Percentiles rank a stretch among this genome's conserved stretches.
These are phyloP conservation scores for Acropora yongei DNA, from an alignment of 64 coral and sea anemone species.

Conservation along the genomic window DNA sequence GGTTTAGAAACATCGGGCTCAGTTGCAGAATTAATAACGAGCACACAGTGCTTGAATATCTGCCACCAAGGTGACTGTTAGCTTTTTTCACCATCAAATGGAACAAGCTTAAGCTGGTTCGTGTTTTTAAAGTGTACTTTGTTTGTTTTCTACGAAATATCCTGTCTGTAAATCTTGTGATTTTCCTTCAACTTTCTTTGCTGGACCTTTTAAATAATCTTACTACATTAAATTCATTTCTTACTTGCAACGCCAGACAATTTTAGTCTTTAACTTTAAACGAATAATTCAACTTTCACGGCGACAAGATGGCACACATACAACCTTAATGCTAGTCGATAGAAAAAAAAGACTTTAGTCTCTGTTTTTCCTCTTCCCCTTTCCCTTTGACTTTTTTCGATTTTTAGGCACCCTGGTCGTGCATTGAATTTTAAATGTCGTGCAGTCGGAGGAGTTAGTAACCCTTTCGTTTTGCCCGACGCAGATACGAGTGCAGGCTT, in stretches of 20 bases:
- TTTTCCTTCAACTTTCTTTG: neutral
- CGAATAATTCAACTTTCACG: neutral
- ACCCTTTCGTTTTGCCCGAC: slow-evolving; percentile 23
- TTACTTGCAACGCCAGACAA: neutral
- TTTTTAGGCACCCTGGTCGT: neutral
- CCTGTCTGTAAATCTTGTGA: neutral
- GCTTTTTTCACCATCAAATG: too few relatives aligned
- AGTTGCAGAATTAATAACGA: too few relatives aligned
- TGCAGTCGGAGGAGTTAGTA: neutral
- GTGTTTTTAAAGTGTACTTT: neutral
- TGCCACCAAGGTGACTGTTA: too few relatives aligned
- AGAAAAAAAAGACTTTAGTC: neutral
- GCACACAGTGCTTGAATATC: too few relatives aligned
- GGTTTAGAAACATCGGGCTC: too few relatives aligned
- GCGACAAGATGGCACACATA: neutral
- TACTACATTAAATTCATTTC: too few relatives aligned
- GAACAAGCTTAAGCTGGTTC: too few relatives aligned
- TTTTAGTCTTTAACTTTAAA: neutral
- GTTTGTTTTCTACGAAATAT: neutral
- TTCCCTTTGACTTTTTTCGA: neutral
- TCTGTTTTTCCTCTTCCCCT: neutral
- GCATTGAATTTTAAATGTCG: slow-evolving; percentile 11
- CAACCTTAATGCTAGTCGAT: neutral
- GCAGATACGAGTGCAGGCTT: neutral
- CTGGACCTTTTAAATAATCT: too few relatives aligned